These are phyloP conservation scores for Pseudomyrmex dendroicus DNA, from an alignment of 1,140 invertebrate species.

Conservation along the genomic window DNA sequence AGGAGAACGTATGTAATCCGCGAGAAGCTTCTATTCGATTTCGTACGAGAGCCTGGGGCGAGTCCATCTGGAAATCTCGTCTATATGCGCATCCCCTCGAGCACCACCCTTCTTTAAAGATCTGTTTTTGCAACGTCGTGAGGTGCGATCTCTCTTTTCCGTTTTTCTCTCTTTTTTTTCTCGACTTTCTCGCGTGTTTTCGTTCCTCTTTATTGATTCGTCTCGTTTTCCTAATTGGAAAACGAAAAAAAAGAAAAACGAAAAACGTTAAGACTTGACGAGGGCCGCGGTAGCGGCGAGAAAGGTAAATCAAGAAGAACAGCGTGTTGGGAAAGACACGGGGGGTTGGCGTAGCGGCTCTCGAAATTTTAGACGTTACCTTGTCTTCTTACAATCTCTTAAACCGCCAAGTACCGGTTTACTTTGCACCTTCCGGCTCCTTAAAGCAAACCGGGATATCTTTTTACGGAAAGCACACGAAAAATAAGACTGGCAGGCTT, in stretches of 20 bases:
- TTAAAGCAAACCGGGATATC: slow-evolving; percentile 62
- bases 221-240: slow-evolving; percentile 7
- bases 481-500: slow-evolving; percentile 25
- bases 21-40: slow-evolving; percentile 72
- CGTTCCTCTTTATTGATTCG: not conserved
- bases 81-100: slow-evolving; percentile 70
- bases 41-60: slow-evolving; percentile 62
- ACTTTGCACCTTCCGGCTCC: slow-evolving; percentile 66
- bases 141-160: not conserved
- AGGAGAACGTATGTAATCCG: slow-evolving; percentile 68
- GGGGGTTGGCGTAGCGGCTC: slow-evolving; percentile 39
- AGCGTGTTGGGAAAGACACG: slow-evolving; percentile 50
- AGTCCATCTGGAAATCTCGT: slow-evolving; percentile 72
- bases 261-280: slow-evolving; percentile 12
- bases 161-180: not conserved
- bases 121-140: slow-evolving; percentile 64
- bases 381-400: slow-evolving; percentile 67
- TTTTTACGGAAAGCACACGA: slow-evolving; percentile 39
- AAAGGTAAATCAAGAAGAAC: slow-evolving; percentile 64
- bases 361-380: slow-evolving; percentile 72
- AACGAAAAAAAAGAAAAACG: not conserved
- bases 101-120: slow-evolving; percentile 67
- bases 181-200: not conserved
- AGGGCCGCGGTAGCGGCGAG: not conserved
- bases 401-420: slow-evolving; percentile 63